phyloP scores from a whole-genome alignment of 2,888 invertebrate genomes.

The Tetranychus piercei region DNA sequence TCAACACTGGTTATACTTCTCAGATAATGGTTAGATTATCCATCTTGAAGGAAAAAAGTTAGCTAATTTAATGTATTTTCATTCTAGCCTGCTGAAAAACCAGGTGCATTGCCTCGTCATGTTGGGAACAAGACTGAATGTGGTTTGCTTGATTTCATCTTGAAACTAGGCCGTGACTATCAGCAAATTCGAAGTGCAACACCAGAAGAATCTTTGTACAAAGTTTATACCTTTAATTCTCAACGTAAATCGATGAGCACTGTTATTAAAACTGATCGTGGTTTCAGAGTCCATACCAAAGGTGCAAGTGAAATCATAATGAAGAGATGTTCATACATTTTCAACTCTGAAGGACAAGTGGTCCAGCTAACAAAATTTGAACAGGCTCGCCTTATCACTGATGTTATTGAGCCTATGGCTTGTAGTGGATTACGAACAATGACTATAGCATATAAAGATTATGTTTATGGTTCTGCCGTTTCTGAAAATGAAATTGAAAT shows the following conservation, averaged over 20 bases:
- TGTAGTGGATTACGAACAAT: slow-evolving; percentile 91
- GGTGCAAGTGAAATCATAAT: slow-evolving; percentile 97
- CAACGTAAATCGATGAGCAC: slow-evolving; percentile 98
- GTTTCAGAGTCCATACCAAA: slow-evolving; percentile 81
- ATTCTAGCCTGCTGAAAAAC: slow-evolving; percentile 50
- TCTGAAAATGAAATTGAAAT: slow-evolving; percentile 31
- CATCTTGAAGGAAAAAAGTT: not conserved
- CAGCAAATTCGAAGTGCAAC: slow-evolving; percentile 71
- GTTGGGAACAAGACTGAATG: slow-evolving; percentile 99
- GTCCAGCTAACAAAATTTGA: slow-evolving; percentile 79
- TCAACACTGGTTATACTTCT: slow-evolving; percentile 94
- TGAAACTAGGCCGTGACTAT: slow-evolving; percentile 74
- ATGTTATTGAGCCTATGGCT: slow-evolving; percentile 96
- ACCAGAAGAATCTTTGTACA: slow-evolving; percentile 75
- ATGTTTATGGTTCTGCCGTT: slow-evolving; percentile 39
- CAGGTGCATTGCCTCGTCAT: slow-evolving; percentile 68
- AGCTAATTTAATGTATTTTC: slow-evolving; percentile 1
- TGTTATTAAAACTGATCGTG: slow-evolving; percentile 59
- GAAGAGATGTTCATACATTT: slow-evolving; percentile 91
- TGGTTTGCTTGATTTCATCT: slow-evolving; percentile 80
- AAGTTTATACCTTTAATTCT: slow-evolving; percentile 97
- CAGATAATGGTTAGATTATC: slow-evolving; percentile 54
- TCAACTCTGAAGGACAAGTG: slow-evolving; percentile 74
- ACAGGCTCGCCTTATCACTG: slow-evolving; percentile 72
- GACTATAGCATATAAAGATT: slow-evolving; percentile 83